Evolutionary conservation across 37 sponge, comb jelly and placozoan genomes (phyloP), one percentile per base, ranked within the genome.

Genomic region (Ianthella basta): DNA sequence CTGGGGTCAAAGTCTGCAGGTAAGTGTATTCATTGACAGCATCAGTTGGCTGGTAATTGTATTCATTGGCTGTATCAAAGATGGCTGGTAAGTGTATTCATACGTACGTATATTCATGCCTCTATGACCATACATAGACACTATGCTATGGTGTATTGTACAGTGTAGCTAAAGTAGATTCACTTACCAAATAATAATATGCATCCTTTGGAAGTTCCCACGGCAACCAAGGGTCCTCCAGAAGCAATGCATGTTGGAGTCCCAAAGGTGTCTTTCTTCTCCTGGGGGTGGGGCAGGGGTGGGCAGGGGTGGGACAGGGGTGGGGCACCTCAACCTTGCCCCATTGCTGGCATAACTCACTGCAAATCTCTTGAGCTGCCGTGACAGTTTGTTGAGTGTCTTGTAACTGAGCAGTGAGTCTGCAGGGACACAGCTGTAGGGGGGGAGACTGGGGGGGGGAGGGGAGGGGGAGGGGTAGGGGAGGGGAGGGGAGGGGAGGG

Each of bases 171-270:
- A n/a, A n/a, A n/a, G n/a, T n/a, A n/a, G n/a, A n/a, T n/a, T n/a
- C n/a, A 0, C 95, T 83, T 53, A 94, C 94, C 94, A 86, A 95
- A 95, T 0, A 95, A 39, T 0, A 95, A 84, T 1, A 91, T 89
- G 15, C 82, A 29, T 72, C 96, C 96, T 73, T 82, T 83, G 33
- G 94, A 88, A 1, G 94, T 93, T 4, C 94, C 96, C 69, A 95
- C 79, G 21, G 95, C 94, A 69, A 67, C 79, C 67, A 69, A 65
- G 56, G 78, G 34, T 0, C 70, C 53, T 0, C 88, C 84, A 8
- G 66, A 91, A 61, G 25, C 80, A 80, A 57, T 80, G 56, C 60
- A 55, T 25, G 60, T 80, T 53, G 80, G 80, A 57, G 56, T 57
- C 4, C 60, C 80, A 80, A 25, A 80, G 55, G 25, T 32, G 18